These are phyloP conservation scores for Periophthalmodon schlosseri DNA, from an alignment of 2,113 vertebrate genomes.

Conservation along the genomic window DNA sequence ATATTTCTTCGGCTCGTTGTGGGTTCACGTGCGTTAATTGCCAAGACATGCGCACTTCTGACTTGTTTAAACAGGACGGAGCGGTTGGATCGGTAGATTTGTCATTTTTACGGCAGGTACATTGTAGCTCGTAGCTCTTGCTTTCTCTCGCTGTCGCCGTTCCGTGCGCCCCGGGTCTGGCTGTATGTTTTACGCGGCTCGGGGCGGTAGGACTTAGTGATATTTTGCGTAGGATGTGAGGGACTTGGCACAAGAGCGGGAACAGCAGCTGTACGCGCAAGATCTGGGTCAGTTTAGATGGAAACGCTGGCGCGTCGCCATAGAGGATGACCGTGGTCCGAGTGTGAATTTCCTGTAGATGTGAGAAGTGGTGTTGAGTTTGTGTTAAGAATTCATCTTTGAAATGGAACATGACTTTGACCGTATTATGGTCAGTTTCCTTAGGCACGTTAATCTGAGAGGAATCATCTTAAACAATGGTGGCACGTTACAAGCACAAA, in stretches of 20 bases:
- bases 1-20: conserved; percentile 1
- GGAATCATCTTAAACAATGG: too few species aligned
- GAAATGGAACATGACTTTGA: background rate
- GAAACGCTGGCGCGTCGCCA: background rate
- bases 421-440: background rate
- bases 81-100: background rate
- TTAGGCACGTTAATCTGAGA: too few species aligned
- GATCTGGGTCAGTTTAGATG: conserved; percentile 1
- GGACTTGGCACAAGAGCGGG: background rate
- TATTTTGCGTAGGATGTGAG: background rate
- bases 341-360: background rate
- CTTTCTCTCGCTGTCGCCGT: background rate
- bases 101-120: conserved; percentile 21
- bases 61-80: background rate
- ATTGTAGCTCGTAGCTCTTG: background rate
- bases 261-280: background rate
- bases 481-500: background rate
- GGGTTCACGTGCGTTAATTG: conserved; percentile 4
- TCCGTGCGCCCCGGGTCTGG: background rate
- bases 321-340: too few species aligned
- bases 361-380: background rate
- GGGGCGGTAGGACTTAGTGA: background rate
- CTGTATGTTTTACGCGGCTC: background rate
- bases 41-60: conserved; percentile 23
- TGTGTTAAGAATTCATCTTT: background rate